Evolutionary conservation across 2,797 vertebrate genomes (phyloP).

Genomic region (Loris lydekkerianus): DNA sequence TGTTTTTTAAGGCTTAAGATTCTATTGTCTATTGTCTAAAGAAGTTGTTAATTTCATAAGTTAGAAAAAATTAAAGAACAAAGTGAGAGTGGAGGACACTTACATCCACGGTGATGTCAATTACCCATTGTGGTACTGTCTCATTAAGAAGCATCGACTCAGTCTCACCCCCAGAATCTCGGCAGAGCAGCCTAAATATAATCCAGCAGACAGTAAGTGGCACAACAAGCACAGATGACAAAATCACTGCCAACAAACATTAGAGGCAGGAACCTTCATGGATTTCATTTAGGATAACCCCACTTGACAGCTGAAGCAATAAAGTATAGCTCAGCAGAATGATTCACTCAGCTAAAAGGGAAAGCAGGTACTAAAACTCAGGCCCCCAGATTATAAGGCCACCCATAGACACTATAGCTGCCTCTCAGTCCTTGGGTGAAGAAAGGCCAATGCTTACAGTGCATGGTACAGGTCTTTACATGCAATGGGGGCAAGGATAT

Average conservation of each 20-base stretch:
- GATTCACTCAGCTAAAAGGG: background rate
- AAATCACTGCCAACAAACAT: background rate
- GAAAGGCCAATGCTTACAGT: background rate
- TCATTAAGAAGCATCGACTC: slow-evolving; percentile 99
- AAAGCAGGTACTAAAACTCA: background rate
- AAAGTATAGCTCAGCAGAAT: background rate
- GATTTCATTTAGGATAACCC: background rate
- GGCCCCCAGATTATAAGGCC: background rate
- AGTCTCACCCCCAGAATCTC: slow-evolving; percentile 98
- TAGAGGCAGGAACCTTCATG: background rate
- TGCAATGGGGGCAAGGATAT: fast-evolving
- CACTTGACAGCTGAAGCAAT: background rate
- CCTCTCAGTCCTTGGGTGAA: background rate
- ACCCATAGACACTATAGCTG: background rate
- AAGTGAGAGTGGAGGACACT: slow-evolving; percentile 86
- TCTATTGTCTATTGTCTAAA: background rate
- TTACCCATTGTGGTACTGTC: slow-evolving; percentile 99
- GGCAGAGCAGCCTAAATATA: slow-evolving; percentile 94
- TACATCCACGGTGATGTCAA: slow-evolving; percentile 99
- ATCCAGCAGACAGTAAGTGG: slow-evolving; percentile 44
- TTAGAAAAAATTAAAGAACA: slow-evolving; percentile 28
- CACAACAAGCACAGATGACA: background rate
- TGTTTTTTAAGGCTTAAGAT: background rate
- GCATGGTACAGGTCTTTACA: fast-evolving
- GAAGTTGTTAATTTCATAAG: background rate